These are phyloP conservation scores for Myotis findleyi DNA, from an alignment of 2,797 vertebrate species.

Conservation along the genomic window DNA sequence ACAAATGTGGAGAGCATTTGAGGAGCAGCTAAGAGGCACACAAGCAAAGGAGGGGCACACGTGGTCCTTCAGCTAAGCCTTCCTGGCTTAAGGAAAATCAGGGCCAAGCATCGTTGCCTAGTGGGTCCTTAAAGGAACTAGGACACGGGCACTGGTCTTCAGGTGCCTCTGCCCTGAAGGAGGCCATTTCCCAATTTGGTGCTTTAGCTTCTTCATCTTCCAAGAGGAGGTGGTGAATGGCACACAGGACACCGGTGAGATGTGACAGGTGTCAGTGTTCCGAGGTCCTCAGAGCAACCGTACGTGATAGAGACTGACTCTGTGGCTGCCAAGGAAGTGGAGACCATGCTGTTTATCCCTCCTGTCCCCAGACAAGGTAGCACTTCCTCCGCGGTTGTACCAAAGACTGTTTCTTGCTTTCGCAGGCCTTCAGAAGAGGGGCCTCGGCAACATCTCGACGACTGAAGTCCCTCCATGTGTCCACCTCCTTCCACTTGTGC, in stretches of 20 bases:
- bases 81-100: neutral
- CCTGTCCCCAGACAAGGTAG: neutral
- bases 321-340: neutral
- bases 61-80: neutral
- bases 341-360: neutral
- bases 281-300: neutral
- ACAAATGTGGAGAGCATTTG: neutral
- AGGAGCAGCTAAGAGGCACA: neutral
- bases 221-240: neutral
- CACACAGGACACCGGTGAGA: neutral
- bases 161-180: neutral
- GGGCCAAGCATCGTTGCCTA: too few species aligned
- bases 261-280: neutral
- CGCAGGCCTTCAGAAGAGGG: neutral
- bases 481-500: neutral
- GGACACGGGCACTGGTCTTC: neutral
- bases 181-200: neutral
- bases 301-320: neutral
- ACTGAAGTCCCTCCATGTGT: neutral
- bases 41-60: neutral
- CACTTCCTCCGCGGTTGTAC: neutral
- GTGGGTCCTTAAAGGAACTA: neutral
- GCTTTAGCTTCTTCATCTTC: neutral
- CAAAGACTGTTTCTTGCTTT: neutral
- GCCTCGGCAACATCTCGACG: too few species aligned